Conservation (phyloP, 2,888 invertebrate genomes). For the Drosophila greeni region DNA sequence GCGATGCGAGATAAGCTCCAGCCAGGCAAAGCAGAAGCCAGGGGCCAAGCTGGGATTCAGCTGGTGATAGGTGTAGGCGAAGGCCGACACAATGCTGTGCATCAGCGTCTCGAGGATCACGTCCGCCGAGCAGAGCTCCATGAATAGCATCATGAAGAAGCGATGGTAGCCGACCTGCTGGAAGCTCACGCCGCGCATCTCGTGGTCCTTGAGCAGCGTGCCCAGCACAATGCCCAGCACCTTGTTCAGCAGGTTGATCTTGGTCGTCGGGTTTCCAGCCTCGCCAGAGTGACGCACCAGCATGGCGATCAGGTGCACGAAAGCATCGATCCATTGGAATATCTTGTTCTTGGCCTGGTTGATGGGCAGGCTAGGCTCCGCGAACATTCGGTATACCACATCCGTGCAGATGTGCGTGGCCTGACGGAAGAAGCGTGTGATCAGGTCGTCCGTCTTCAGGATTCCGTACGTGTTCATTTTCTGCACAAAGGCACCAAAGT, state of each 20-base stretch:
- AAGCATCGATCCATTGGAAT: slow-evolving; percentile 96
- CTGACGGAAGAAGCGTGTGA: slow-evolving; percentile 97
- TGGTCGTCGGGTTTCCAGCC: slow-evolving; percentile 90
- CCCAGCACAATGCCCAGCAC: slow-evolving; percentile 95
- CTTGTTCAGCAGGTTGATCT: slow-evolving; percentile 97
- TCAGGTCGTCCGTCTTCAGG: slow-evolving; percentile 97
- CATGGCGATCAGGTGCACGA: slow-evolving; percentile 94
- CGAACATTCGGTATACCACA: slow-evolving; percentile 90
- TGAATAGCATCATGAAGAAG: slow-evolving; percentile 96
- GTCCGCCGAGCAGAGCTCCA: slow-evolving; percentile 96
- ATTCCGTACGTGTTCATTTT: slow-evolving; percentile 98
- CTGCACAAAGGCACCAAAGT: slow-evolving; percentile 95
- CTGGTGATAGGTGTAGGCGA: slow-evolving; percentile 96
- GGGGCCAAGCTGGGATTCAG: slow-evolving; percentile 95
- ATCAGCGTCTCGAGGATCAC: slow-evolving; percentile 96
- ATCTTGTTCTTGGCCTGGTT: slow-evolving; percentile 91
- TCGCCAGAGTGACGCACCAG: slow-evolving; percentile 97
- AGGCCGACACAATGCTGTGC: slow-evolving; percentile 91
- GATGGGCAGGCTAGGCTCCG: slow-evolving; percentile 84
- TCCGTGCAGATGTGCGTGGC: slow-evolving; percentile 98
- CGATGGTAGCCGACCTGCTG: slow-evolving; percentile 99
- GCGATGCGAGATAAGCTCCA: slow-evolving; percentile 97
- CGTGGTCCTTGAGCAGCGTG: slow-evolving; percentile 97
- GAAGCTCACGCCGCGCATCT: slow-evolving; percentile 89
- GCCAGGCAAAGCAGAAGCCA: slow-evolving; percentile 98